Evolutionary conservation across 37 sponge, comb jelly and placozoan genomes (phyloP).

Genomic region (Lycopodina hypogea): DNA sequence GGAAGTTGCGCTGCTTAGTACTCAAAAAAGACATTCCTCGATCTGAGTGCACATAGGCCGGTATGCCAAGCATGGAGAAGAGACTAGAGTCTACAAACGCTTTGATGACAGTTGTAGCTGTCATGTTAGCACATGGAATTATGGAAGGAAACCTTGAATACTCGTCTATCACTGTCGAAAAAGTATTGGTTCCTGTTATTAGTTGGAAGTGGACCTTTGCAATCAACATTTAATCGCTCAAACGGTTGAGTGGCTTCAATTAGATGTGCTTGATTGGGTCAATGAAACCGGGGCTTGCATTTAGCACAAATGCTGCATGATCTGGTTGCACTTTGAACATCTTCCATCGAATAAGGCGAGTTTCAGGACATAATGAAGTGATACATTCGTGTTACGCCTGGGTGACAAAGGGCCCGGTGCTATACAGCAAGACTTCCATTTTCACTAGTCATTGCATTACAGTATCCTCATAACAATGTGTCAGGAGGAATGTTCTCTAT

Average conservation of each 20-base stretch:
- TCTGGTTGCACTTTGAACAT: not conserved
- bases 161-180: slow-evolving; percentile 1
- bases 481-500: slow-evolving; percentile 18
- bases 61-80: slow-evolving; percentile 13
- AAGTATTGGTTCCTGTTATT: slow-evolving; percentile 14
- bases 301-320: not conserved
- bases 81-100: not conserved
- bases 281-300: slow-evolving; percentile 3
- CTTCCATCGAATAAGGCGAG: slow-evolving; percentile 8
- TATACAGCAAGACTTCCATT: not conserved
- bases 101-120: not conserved
- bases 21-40: slow-evolving; percentile 13
- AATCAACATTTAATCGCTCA: slow-evolving; percentile 19
- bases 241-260: slow-evolving; percentile 9
- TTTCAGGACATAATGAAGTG: slow-evolving; percentile 14
- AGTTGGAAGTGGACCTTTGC: slow-evolving; percentile 6
- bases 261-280: not conserved
- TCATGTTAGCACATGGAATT: slow-evolving; percentile 3
- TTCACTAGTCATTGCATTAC: too few species aligned
- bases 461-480: slow-evolving; percentile 6
- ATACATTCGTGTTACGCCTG: slow-evolving; percentile 16
- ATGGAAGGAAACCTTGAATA: not conserved
- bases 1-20: slow-evolving; percentile 4
- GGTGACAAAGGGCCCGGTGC: slow-evolving; percentile 7
- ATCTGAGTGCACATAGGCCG: slow-evolving; percentile 17